Percentiles rank a stretch among this genome's conserved stretches.
Evolutionary conservation across 2,113 vertebrate species (phyloP).

Genomic region (Pseudonaja textilis): DNA sequence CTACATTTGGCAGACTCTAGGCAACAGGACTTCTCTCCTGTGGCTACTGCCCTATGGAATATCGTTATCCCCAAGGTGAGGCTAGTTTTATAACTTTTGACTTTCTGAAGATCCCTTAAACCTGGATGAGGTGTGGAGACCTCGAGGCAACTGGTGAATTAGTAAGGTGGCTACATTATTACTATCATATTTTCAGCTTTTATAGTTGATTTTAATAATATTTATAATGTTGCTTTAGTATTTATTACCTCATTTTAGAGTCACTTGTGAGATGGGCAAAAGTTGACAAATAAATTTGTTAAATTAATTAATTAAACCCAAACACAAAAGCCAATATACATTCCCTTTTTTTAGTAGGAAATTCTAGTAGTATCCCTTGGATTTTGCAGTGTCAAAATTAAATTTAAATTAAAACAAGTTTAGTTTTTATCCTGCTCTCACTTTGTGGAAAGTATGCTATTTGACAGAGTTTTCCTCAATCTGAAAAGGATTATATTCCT

Average conservation of each 20-base stretch:
- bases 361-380: background rate
- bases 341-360: background rate
- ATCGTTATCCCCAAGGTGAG: background rate
- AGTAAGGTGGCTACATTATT: background rate
- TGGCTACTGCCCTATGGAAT: background rate
- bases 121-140: background rate
- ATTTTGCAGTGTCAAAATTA: background rate
- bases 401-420: background rate
- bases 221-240: background rate
- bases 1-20: background rate
- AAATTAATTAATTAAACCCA: background rate
- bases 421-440: background rate
- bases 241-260: background rate
- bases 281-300: background rate
- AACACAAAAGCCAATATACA: background rate
- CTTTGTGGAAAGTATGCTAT: background rate
- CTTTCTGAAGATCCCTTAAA: background rate
- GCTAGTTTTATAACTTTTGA: background rate
- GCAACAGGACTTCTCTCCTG: background rate
- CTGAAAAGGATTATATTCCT: background rate
- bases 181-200: background rate
- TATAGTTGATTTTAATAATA: background rate
- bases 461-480: background rate
- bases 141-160: background rate
- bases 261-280: background rate